phyloP scores from a whole-genome alignment of 2,797 vertebrate species.

The Decapterus maruadsi region DNA sequence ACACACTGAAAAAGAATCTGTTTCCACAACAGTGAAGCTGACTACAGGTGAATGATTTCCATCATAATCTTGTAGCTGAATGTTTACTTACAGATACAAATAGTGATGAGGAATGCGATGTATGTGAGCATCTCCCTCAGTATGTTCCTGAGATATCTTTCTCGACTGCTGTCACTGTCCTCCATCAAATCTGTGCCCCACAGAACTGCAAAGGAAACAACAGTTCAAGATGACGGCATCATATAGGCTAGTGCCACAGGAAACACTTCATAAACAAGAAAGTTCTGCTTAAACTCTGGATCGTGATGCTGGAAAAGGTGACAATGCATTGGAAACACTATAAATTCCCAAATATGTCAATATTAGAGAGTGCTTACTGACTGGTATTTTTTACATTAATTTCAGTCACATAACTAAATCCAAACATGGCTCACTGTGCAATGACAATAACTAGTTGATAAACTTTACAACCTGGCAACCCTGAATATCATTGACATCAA shows the following conservation, averaged over 20 bases:
- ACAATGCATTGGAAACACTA: neutral
- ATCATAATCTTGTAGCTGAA: neutral
- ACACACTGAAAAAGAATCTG: neutral
- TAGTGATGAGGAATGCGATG: conserved; percentile 90
- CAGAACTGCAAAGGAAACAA: conserved; percentile 85
- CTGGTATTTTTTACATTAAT: neutral
- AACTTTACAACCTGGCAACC: neutral
- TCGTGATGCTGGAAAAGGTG: neutral
- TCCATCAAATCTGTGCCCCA: conserved; percentile 97
- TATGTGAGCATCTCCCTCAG: conserved; percentile 94
- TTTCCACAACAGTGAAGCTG: neutral
- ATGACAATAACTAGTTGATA: neutral
- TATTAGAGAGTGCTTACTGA: neutral
- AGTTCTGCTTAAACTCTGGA: neutral
- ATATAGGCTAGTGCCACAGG: neutral
- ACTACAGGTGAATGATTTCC: neutral
- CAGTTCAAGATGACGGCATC: neutral
- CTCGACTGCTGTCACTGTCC: conserved; percentile 91
- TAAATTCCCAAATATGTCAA: neutral
- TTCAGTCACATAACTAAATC: neutral
- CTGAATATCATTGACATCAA: neutral
- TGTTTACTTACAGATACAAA: conserved; percentile 92
- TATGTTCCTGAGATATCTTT: conserved; percentile 92
- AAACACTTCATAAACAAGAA: neutral
- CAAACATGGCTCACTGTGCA: neutral